phyloP scores from a whole-genome alignment of 2,797 vertebrate species.

The Parotocinclus haroldoi region DNA sequence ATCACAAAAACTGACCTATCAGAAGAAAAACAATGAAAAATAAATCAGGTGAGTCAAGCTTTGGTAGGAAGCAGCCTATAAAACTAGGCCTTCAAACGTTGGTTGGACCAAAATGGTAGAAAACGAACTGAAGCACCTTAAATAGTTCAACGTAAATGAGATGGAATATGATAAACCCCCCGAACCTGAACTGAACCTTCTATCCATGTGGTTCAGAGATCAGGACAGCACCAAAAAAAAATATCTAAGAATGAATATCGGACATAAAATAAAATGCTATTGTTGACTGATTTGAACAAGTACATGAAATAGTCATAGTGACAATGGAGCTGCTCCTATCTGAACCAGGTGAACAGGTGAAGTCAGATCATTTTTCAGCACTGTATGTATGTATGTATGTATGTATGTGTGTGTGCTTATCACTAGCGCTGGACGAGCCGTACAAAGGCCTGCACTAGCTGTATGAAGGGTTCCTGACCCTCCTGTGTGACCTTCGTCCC shows the following conservation, averaged over 20 bases:
- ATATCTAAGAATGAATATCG: too few species aligned
- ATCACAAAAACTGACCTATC: not conserved
- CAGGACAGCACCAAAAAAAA: too few species aligned
- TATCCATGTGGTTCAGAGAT: too few species aligned
- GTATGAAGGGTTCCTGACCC: slow-evolving; percentile 91
- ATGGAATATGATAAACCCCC: not conserved
- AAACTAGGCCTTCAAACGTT: slow-evolving; percentile 62
- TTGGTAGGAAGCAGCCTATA: slow-evolving; percentile 60
- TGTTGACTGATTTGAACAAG: too few species aligned
- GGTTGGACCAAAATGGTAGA: not conserved
- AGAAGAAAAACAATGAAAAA: not conserved
- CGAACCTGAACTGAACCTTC: too few species aligned
- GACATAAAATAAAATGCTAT: too few species aligned
- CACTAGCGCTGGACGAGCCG: slow-evolving; percentile 88
- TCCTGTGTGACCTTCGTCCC: slow-evolving; percentile 81
- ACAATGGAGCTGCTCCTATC: too few species aligned
- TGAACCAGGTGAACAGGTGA: too few species aligned
- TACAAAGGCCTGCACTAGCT: slow-evolving; percentile 94
- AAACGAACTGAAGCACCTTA: slow-evolving; percentile 8
- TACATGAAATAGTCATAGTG: too few species aligned
- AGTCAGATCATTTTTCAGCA: too few species aligned
- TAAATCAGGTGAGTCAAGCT: not conserved
- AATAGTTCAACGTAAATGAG: not conserved
- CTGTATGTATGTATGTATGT: too few species aligned
- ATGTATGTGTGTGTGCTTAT: too few species aligned